phyloP scores from a whole-genome alignment of 2,888 invertebrate genomes.

The Nephrotoma flavescens region DNA sequence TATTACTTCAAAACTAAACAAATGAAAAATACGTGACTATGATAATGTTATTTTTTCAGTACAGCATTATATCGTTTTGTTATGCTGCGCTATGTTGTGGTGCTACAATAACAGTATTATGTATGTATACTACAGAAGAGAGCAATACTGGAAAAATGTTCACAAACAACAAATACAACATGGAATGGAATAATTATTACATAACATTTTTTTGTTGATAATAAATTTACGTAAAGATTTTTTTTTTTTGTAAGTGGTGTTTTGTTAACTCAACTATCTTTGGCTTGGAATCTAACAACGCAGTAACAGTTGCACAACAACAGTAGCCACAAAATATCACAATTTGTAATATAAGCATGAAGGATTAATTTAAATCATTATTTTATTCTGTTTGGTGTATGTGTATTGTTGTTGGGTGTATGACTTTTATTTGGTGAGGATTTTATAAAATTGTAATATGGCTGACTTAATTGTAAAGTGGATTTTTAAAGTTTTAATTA shows the following conservation, averaged over 20 bases:
- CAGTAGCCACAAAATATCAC: neutral
- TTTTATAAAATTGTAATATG: neutral
- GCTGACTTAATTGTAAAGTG: neutral
- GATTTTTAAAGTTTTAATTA: neutral
- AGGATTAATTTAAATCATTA: neutral
- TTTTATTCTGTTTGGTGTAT: neutral
- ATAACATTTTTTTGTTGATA: neutral
- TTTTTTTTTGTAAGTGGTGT: neutral
- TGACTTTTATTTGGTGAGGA: neutral
- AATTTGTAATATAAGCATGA: neutral
- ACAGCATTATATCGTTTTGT: neutral
- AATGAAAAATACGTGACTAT: neutral
- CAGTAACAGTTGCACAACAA: neutral
- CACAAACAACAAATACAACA: neutral
- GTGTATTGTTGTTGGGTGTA: too few species aligned
- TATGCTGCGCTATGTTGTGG: neutral
- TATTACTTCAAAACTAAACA: neutral
- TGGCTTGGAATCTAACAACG: neutral
- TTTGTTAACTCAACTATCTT: neutral
- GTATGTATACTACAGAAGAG: neutral
- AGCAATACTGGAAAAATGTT: neutral
- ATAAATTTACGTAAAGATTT: neutral
- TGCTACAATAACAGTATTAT: neutral
- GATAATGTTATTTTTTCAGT: neutral
- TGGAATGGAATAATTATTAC: neutral